Percentiles rank a stretch among this genome's conserved stretches.
These are phyloP conservation scores for Venturia canescens DNA, from an alignment of 1,140 invertebrate genomes.

Conservation along the genomic window DNA sequence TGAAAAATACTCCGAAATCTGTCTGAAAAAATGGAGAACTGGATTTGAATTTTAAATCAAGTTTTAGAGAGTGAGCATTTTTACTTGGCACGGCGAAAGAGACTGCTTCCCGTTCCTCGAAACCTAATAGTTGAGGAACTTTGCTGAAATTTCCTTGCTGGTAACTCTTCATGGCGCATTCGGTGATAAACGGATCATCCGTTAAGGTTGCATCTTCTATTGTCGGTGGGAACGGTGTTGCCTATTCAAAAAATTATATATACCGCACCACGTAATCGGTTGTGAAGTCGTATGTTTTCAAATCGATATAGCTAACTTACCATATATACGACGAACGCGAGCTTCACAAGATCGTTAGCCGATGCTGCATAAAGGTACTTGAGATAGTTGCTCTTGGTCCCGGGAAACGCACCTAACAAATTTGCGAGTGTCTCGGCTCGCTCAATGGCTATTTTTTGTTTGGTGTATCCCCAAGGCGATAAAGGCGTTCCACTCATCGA, in stretches of 20 bases:
- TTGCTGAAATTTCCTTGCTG: constrained; percentile 75
- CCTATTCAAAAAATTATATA: no score
- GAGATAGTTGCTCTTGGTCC: constrained; percentile 22
- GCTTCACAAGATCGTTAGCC: no score
- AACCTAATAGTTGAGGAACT: constrained; percentile 79
- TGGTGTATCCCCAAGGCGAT: constrained; percentile 81
- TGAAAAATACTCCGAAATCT: no score
- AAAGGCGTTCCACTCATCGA: constrained; percentile 82
- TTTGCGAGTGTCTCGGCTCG: constrained; percentile 72
- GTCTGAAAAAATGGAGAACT: no score
- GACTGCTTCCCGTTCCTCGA: constrained; percentile 79
- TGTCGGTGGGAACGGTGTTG: constrained; percentile 70
- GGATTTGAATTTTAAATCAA: no score
- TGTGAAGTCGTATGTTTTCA: no score
- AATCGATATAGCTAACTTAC: no score
- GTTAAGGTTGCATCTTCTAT: constrained; percentile 65
- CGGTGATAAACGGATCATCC: constrained; percentile 77
- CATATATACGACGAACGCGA: no score
- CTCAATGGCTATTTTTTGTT: constrained; percentile 74
- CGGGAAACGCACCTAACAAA: constrained; percentile 65
- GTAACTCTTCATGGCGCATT: constrained; percentile 76
- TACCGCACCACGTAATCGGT: no score
- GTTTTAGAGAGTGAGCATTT: no score
- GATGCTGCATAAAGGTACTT: constrained; percentile 44
- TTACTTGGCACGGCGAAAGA: constrained; percentile 60